phyloP scores from a whole-genome alignment of 2,797 vertebrate genomes.

The Enteromius thamalakanensis region DNA sequence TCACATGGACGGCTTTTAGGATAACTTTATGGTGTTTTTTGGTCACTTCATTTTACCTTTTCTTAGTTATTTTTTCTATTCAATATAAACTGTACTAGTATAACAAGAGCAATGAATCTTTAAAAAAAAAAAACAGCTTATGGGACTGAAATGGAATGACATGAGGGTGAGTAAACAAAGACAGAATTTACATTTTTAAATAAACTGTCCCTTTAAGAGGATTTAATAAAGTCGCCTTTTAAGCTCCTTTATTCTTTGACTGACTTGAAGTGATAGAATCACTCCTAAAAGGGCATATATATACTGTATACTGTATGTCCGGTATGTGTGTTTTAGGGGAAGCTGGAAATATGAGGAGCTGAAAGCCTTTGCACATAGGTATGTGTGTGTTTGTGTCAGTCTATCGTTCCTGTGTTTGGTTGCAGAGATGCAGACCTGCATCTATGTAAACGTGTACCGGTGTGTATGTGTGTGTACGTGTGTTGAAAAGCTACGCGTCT shows the following conservation, averaged over 20 bases:
- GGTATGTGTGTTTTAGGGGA: conserved; percentile 71
- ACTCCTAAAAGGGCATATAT: conserved; percentile 36
- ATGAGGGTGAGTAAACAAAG: not conserved
- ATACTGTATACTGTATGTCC: conserved; percentile 23
- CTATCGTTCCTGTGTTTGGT: conserved; percentile 51
- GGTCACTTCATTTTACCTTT: too few relatives aligned
- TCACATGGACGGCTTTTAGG: not conserved
- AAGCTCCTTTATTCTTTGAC: conserved; percentile 26
- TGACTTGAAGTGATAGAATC: conserved; percentile 35
- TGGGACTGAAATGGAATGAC: not conserved
- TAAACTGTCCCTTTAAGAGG: conserved; percentile 6
- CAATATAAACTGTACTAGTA: not conserved
- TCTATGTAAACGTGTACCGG: conserved; percentile 61
- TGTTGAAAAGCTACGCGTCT: conserved; percentile 78
- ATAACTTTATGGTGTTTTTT: not conserved
- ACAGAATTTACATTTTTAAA: not conserved
- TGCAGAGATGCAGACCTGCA: conserved; percentile 48
- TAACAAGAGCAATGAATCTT: too few relatives aligned
- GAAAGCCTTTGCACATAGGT: conserved; percentile 56
- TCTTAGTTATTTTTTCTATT: not conserved
- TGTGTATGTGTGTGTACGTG: conserved; percentile 62
- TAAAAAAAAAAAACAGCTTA: not conserved
- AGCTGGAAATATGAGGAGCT: conserved; percentile 68
- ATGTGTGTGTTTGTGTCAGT: conserved; percentile 48
- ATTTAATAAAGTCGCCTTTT: conserved; percentile 11